Conservation (phyloP, 2,113 vertebrate genomes). For the Archocentrus centrarchus region DNA sequence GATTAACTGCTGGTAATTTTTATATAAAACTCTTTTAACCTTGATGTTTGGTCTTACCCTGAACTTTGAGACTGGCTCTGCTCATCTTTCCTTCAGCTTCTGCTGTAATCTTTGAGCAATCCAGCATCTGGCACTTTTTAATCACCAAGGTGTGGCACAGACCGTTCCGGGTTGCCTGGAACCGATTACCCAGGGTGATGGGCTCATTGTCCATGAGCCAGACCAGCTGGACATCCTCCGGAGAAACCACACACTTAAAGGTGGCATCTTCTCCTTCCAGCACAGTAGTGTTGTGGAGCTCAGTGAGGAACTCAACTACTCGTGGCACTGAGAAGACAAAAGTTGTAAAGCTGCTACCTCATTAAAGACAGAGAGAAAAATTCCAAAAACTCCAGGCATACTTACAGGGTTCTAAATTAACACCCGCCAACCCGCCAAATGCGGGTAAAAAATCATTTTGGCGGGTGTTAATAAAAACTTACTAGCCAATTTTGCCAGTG, state of each 20-base stretch:
- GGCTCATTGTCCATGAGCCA: conserved; percentile 91
- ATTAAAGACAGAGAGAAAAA: not conserved
- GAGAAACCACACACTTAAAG: conserved; percentile 92
- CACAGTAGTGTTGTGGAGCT: conserved; percentile 88
- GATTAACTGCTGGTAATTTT: not conserved
- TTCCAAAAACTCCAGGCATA: not conserved
- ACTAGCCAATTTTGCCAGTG: no score
- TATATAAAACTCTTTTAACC: not conserved
- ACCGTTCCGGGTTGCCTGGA: conserved; percentile 80
- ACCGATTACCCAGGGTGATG: conserved; percentile 68
- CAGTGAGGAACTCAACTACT: conserved; percentile 88
- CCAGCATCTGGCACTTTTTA: conserved; percentile 80
- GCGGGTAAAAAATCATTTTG: no score
- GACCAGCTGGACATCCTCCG: conserved; percentile 85
- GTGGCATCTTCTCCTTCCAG: conserved; percentile 91
- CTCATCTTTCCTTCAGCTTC: conserved; percentile 84
- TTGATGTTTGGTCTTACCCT: conserved; percentile 80
- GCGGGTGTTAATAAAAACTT: no score
- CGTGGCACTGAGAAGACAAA: conserved; percentile 83
- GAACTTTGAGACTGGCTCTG: conserved; percentile 88
- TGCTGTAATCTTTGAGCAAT: conserved; percentile 83
- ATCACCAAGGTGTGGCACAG: conserved; percentile 87
- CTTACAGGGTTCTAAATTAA: conserved; percentile 68
- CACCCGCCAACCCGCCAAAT: no score
- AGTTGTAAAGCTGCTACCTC: not conserved